Percentiles rank a stretch among this genome's conserved stretches.
These are phyloP conservation scores for Carassius carassius DNA, from an alignment of 2,113 vertebrate species.

Conservation along the genomic window DNA sequence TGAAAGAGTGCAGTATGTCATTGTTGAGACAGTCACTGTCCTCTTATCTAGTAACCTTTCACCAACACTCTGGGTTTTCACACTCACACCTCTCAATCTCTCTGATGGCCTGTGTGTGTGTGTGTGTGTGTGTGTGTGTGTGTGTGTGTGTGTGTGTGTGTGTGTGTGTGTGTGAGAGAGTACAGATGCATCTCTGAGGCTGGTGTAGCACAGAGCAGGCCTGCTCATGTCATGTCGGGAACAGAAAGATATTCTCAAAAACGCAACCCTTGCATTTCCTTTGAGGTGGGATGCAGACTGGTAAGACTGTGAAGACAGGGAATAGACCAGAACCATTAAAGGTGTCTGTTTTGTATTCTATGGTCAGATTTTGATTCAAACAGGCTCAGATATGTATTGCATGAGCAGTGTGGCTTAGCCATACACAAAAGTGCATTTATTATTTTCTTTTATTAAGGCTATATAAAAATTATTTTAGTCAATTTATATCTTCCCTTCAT, in stretches of 20 bases:
- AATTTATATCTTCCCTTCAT: too few species aligned
- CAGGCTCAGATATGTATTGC: not conserved
- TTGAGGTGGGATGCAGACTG: not conserved
- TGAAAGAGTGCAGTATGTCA: not conserved
- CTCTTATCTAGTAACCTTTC: conserved; percentile 18
- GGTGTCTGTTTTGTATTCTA: conserved; percentile 5
- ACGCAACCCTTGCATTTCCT: not conserved
- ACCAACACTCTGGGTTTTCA: conserved; percentile 24
- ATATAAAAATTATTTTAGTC: too few species aligned
- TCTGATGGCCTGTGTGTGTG: not conserved
- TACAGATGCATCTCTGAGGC: not conserved
- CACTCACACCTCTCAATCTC: not conserved
- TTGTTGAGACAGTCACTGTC: conserved; percentile 4
- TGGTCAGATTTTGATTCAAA: not conserved
- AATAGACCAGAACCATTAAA: not conserved
- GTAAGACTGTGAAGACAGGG: too few species aligned
- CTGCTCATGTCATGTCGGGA: conserved; percentile 11
- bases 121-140: not conserved
- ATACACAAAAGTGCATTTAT: not conserved
- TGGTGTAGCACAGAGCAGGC: conserved; percentile 13
- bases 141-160: not conserved
- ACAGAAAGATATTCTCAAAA: conserved; percentile 8
- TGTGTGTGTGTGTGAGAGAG: not conserved
- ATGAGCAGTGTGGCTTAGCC: not conserved
- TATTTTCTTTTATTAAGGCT: too few species aligned